A percentile compares a stretch with the other conserved stretches of the same genome.
These are phyloP conservation scores for Molossus molossus DNA, from an alignment of 2,797 vertebrate genomes.

Conservation along the genomic window DNA sequence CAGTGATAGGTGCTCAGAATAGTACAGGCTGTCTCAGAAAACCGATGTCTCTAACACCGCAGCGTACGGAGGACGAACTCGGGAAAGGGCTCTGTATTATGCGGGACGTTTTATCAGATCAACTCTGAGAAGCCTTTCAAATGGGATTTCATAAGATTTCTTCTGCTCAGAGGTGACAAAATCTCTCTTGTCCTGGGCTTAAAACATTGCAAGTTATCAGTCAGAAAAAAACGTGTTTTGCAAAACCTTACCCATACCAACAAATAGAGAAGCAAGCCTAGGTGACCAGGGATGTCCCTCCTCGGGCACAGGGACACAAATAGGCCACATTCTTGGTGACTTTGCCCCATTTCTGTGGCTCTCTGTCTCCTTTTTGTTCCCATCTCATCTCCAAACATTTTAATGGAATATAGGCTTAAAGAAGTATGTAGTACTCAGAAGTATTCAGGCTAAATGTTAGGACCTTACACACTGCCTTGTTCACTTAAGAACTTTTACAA, in stretches of 20 bases:
- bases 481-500: slow-evolving; percentile 23
- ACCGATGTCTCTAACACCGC: not conserved
- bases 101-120: slow-evolving; percentile 9
- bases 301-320: not conserved
- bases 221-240: not conserved
- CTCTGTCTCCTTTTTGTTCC: slow-evolving; percentile 3
- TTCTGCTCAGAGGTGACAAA: slow-evolving; percentile 11
- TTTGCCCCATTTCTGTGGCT: not conserved
- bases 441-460: not conserved
- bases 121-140: slow-evolving; percentile 40
- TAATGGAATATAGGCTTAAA: not conserved
- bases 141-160: slow-evolving; percentile 26
- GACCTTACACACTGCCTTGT: not conserved
- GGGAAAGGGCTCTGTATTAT: not conserved
- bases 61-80: not conserved
- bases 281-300: not conserved
- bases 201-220: slow-evolving; percentile 16
- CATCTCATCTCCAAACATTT: not conserved
- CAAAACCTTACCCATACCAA: not conserved
- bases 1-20: slow-evolving; percentile 60
- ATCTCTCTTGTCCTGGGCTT: not conserved
- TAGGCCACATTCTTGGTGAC: not conserved
- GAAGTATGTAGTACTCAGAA: not conserved
- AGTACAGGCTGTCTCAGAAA: slow-evolving; percentile 56
- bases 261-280: not conserved